phyloP scores from a whole-genome alignment of 2,888 invertebrate genomes.

The Tetragnatha montana region DNA sequence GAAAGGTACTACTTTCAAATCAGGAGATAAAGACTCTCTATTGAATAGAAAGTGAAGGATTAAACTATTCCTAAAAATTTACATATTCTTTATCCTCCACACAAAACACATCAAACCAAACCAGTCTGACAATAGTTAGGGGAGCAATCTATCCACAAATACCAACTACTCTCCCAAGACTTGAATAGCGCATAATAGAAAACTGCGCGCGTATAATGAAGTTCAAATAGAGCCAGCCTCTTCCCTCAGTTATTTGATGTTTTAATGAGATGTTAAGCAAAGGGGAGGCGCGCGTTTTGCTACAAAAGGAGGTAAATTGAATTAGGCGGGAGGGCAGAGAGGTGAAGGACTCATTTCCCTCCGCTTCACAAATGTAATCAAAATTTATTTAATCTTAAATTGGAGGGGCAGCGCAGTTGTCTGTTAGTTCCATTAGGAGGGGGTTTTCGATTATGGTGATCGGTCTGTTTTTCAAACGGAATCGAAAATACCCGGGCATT shows the following conservation, averaged over 20 bases:
- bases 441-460: not conserved
- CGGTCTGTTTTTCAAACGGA: not conserved
- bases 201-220: not conserved
- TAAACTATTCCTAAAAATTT: too few relatives aligned
- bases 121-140: too few relatives aligned
- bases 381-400: constrained; percentile 21
- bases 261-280: constrained; percentile 1
- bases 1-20: too few relatives aligned
- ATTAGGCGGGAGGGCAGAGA: not conserved
- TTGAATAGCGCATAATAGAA: not conserved
- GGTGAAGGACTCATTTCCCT: not conserved
- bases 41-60: too few relatives aligned
- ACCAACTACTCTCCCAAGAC: too few relatives aligned
- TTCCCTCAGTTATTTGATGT: not conserved
- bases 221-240: not conserved
- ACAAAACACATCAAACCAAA: too few relatives aligned
- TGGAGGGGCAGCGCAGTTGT: not conserved
- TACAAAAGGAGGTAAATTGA: not conserved
- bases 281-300: not conserved
- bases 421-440: not conserved
- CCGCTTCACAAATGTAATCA: constrained; percentile 14
- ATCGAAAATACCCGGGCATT: not conserved
- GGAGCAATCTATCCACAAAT: too few relatives aligned
- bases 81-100: too few relatives aligned
- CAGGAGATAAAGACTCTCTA: too few relatives aligned